Evolutionary conservation across 2,888 invertebrate genomes (phyloP), one percentile per base, ranked within the genome.

Genomic region (Thereva nobilitata): DNA sequence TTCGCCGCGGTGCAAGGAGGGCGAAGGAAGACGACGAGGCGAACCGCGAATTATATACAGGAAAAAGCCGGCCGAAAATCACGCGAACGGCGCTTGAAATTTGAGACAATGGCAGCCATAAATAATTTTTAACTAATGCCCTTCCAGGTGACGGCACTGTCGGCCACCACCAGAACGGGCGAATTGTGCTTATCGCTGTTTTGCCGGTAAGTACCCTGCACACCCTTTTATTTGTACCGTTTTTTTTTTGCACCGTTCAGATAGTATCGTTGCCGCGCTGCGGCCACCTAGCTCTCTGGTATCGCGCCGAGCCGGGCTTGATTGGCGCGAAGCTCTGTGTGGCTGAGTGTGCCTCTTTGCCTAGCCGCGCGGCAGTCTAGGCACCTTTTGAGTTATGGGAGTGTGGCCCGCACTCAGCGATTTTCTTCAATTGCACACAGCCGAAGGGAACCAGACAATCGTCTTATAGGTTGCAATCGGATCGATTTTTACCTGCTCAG

Each of bases 61-160:
- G 23, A 42, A 40, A 41, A 34, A 40, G 23, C 6, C 34, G 38
- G 35, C 38, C 38, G 52, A 64, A 64, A 53, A 53, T 52, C 53
- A 53, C 64, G 42, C 53, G 64, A 61, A 61, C 61, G 61, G 52
- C 53, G 64, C 53, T 53, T 52, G 53, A 64, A 53, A 64, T 41
- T 37, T 53, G 44, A 64, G 53, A 64, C 64, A 64, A 64, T 64
- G 55, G 56, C 50, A 50, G 56, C 55, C 68, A 68, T 68, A 68
- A 68, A 68, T 68, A 68, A 68, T 66, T 63, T 65, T 68, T 68
- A 68, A 68, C 63, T 66, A 66, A 68, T 68, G 68, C 66, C 53
- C 53, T 41, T 64, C 64, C 52, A 52, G 64, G 64, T 64, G 53
- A 64, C 53, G 41, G 53, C 23, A 23, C 23, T 23, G 23, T 23